Percentiles rank a stretch among this genome's conserved stretches.
Conservation (phyloP, 2,113 vertebrate genomes). For the Peromyscus californicus region DNA sequence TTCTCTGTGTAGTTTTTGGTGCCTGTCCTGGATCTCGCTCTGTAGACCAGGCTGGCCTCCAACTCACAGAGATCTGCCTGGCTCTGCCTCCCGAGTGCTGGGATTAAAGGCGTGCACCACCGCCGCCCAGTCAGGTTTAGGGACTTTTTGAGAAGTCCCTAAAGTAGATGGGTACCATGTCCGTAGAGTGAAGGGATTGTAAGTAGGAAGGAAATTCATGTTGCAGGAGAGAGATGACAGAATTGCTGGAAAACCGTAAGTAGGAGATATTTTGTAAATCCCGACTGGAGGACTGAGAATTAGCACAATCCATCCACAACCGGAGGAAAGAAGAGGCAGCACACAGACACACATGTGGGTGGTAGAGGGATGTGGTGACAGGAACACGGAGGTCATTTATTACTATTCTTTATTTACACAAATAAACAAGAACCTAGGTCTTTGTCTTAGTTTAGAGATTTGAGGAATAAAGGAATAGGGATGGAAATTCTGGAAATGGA, state of each 20-base stretch:
- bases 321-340: not conserved
- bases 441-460: not conserved
- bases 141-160: not conserved
- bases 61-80: too few species aligned
- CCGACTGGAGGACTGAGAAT: not conserved
- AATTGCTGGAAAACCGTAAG: not conserved
- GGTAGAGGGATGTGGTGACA: not conserved
- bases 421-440: not conserved
- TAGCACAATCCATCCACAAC: not conserved
- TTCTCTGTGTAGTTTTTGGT: too few species aligned
- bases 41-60: too few species aligned
- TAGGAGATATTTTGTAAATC: not conserved
- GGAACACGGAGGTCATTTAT: not conserved
- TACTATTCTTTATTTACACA: not conserved
- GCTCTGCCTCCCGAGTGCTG: too few species aligned
- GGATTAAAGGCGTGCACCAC: too few species aligned
- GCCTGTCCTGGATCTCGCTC: too few species aligned
- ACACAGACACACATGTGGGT: accelerated
- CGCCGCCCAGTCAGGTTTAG: not conserved
- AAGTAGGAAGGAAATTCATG: not conserved
- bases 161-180: not conserved
- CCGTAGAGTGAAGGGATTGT: not conserved
- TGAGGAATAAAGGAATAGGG: not conserved
- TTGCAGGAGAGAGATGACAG: not conserved
- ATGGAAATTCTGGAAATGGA: not conserved